Conservation (phyloP, 92 coral and sea anemone genomes). For the Micromussa lordhowensis region DNA sequence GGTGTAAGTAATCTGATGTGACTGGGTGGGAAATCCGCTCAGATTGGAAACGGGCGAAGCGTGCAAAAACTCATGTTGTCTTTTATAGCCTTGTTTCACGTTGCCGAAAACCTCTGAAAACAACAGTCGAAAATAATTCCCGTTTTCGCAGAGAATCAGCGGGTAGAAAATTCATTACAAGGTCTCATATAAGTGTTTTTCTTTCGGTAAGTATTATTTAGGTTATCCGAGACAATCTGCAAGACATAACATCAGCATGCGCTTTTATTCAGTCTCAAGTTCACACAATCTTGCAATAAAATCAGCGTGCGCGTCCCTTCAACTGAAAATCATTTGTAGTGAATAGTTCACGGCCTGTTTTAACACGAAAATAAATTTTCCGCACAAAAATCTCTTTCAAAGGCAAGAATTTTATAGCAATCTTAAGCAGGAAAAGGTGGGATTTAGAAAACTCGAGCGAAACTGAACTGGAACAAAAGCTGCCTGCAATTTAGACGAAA, state of each 20-base stretch:
- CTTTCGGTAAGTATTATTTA: not conserved
- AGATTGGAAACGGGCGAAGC: not conserved
- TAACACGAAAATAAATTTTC: not conserved
- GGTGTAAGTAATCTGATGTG: not conserved
- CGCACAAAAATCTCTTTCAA: not conserved
- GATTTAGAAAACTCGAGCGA: not conserved
- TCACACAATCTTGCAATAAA: conserved; percentile 4
- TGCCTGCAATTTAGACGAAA: not conserved
- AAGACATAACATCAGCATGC: conserved; percentile 24
- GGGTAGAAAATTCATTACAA: not conserved
- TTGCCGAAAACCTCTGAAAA: not conserved
- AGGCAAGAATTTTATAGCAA: not conserved
- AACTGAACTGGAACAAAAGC: not conserved
- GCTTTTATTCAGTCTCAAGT: not conserved
- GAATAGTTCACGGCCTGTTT: not conserved
- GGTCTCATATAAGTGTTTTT: not conserved
- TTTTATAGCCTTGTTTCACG: not conserved
- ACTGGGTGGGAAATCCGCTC: not conserved
- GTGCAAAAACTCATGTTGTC: not conserved
- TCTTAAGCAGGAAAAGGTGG: not conserved
- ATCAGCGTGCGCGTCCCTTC: not conserved
- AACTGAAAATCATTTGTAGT: not conserved
- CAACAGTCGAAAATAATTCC: not conserved
- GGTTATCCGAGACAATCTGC: not conserved
- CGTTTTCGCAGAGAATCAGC: not conserved